Evolutionary conservation across 1,140 invertebrate species (phyloP).

Genomic region (Drosophila asahinai): DNA sequence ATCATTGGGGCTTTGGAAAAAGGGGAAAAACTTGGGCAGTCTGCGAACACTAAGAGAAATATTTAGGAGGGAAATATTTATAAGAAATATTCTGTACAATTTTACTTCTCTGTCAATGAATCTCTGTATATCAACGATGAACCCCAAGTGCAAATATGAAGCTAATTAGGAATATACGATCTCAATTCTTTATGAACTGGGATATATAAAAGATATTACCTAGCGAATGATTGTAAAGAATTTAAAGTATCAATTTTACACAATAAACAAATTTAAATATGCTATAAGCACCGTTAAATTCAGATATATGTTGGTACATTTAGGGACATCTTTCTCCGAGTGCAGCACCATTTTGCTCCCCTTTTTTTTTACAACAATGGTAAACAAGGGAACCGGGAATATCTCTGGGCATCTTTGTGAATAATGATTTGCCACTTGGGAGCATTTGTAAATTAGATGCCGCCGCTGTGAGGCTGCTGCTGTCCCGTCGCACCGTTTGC

Average conservation of each 20-base stretch:
- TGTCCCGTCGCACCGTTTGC: constrained; percentile 32
- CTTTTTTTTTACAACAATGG: constrained; percentile 59
- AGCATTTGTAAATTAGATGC: constrained; percentile 81
- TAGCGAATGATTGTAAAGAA: too few species aligned
- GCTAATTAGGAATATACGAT: not conserved
- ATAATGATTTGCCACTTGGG: constrained; percentile 83
- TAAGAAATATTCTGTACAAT: not conserved
- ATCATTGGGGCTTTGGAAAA: constrained; percentile 21
- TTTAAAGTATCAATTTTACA: not conserved
- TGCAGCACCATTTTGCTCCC: constrained; percentile 24
- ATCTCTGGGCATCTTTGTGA: constrained; percentile 65
- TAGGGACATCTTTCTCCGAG: not conserved
- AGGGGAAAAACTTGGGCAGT: constrained; percentile 14
- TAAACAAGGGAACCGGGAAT: constrained; percentile 55
- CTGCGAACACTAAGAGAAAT: not conserved
- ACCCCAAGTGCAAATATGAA: too few species aligned
- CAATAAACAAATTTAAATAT: not conserved
- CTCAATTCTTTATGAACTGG: not conserved
- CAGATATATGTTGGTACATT: too few species aligned
- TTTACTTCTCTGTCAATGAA: too few species aligned
- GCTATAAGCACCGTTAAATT: too few species aligned
- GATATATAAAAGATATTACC: too few species aligned
- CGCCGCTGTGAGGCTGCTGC: constrained; percentile 47
- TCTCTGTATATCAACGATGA: too few species aligned
- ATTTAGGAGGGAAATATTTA: too few species aligned